Base-by-base conservation (phyloP, 2,888 invertebrate species). In the Xestia ashworthii region DNA sequence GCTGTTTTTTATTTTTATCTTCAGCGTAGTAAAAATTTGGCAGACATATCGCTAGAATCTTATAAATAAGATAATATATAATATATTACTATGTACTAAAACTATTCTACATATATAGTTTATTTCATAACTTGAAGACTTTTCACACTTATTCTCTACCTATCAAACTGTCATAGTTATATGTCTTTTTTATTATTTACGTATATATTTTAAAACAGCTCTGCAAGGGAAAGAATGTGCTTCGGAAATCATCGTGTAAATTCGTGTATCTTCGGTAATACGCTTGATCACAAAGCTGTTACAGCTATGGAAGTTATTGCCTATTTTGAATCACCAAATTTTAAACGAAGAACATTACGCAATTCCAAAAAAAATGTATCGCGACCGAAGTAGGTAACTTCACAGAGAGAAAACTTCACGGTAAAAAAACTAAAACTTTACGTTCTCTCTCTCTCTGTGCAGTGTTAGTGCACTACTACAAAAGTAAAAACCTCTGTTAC, bases 11-110 rank as follows among this genome's bases (percentile, higher is more conserved):
- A 65, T 69, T 92, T 93, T 90, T 83, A 90, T 91, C 92, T 94
- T 91, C 89, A 90, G 95, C 95, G 93, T 96, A 96, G 95, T 68
- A 91, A 90, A 92, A 95, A 94, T 93, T 93, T 94, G 94, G 94
- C 95, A 96, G 92, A 96, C 96, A 96, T 96, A 96, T 96, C 96
- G 96, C 95, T 96, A 96, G 96, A 93, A 89, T 87, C 82, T 85
- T 93, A 95, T 94, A 81, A 92, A 91, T 94, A 95, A 95, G 95
- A 94, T 94, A 81, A 55, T 80, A 78, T 78, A 95, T 93, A 93
- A 92, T 90, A 92, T 88, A 88, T 87, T 90, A 89, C 88, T 89
- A 88, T 90, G 92, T 90, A 91, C 88, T 92, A 84, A 86, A 92
- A 88, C 90, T 89, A 88, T 86, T 85, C 83, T 86, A 89, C 89